A percentile compares a stretch with the other conserved stretches of the same genome.
phyloP scores from a whole-genome alignment of 1,140 invertebrate genomes.

The Archegozetes longisetosus region DNA sequence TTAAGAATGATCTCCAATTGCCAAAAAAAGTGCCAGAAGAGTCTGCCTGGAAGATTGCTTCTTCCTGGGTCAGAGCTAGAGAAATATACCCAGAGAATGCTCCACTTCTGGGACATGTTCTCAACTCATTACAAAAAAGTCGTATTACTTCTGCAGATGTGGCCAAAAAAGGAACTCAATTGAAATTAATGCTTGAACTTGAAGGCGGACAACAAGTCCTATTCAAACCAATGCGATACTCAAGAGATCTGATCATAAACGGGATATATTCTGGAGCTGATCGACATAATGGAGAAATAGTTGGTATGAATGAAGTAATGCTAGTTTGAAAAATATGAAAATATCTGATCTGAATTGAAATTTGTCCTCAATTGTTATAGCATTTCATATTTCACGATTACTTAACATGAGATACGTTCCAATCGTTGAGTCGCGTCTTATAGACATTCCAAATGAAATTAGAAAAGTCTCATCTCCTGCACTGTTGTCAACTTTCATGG shows the following conservation, averaged over 20 bases:
- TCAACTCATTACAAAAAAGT: constrained; percentile 46
- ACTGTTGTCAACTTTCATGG: constrained; percentile 30
- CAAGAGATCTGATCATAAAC: constrained; percentile 49
- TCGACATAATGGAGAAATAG: constrained; percentile 83
- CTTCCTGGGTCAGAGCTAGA: constrained; percentile 44
- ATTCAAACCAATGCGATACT: constrained; percentile 83
- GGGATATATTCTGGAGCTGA: constrained; percentile 79
- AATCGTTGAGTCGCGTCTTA: constrained; percentile 52
- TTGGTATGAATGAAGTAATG: constrained; percentile 35
- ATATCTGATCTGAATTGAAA: background rate
- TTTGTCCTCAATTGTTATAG: constrained; percentile 1
- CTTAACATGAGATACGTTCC: constrained; percentile 60
- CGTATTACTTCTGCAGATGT: constrained; percentile 55
- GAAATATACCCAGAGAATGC: constrained; percentile 42
- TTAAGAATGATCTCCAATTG: background rate
- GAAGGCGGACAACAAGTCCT: constrained; percentile 57
- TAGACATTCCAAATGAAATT: constrained; percentile 57
- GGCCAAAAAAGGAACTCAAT: constrained; percentile 60
- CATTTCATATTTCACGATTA: constrained; percentile 32
- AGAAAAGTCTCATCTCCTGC: constrained; percentile 39
- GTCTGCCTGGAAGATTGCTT: constrained; percentile 16
- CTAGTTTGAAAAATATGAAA: too few relatives aligned
- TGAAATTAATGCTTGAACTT: constrained; percentile 64
- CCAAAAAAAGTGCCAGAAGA: background rate
- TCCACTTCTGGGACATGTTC: constrained; percentile 43